Evolutionary conservation across 2,888 invertebrate species (phyloP), one percentile per base, ranked within the genome.

Genomic region (Aphidoletes aphidimyza): DNA sequence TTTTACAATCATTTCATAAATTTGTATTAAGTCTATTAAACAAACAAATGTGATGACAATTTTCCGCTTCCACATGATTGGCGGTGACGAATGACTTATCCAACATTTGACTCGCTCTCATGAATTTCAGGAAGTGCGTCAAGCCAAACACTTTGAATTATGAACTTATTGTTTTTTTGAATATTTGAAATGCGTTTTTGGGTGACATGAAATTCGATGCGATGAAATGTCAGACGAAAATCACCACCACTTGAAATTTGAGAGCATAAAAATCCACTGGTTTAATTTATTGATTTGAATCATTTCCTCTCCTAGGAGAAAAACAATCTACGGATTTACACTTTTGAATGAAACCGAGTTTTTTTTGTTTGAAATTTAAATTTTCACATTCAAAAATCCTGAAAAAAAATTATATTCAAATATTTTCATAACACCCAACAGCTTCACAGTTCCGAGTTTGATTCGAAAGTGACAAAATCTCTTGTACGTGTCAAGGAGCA

Each of bases 401-500:
- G 69, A 2, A 22, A 69, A 22, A n/a, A 22, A 3, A 30, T n/a
- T 30, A n/a, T 30, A 22, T 5, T n/a, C 30, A 30, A 30, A 30
- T 69, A 14, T 30, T n/a, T 69, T 22, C 11, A 69, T n/a, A n/a
- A 30, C 69, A n/a, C 8, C 22, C 17, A n/a, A 54, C n/a, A n/a
- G n/a, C n/a, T n/a, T n/a, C n/a, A n/a, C n/a, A n/a, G n/a, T n/a
- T 37, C 81, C 81, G 81, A 19, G 39, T 22, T 2, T 8, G 37
- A 39, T 22, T 37, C 0, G 19, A 78, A 78, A 36, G 17, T 78
- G 78, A 78, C 39, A 83, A 83, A 83, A 83, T 83, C 83, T 83
- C 39, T 42, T 42, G 26, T 83, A 83, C 83, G 83, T 83, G 83
- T 83, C 83, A 83, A 30, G 45, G 83, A 83, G 83, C 83, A 83